These are phyloP conservation scores for Sturmia bella DNA, from an alignment of 2,888 invertebrate species.

Conservation along the genomic window DNA sequence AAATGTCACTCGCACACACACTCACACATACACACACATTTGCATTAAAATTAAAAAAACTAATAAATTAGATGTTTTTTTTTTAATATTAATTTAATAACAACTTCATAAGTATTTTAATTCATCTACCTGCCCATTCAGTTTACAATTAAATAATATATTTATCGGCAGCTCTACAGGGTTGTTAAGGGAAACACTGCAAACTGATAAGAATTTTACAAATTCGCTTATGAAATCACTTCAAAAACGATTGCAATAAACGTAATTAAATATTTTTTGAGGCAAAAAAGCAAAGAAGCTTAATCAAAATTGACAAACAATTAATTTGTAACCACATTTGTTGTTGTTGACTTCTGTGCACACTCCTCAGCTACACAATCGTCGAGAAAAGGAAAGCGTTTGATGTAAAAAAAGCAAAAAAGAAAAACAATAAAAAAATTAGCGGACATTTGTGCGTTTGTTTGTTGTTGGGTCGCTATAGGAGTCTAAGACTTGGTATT, in stretches of 20 bases:
- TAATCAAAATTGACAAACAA: constrained; percentile 61
- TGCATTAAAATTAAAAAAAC: constrained; percentile 27
- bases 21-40: background rate
- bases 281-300: background rate
- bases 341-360: constrained; percentile 44
- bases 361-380: background rate
- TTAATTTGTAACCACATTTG: constrained; percentile 63
- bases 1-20: constrained; percentile 3
- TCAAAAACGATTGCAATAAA: no score
- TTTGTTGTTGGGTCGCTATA: constrained; percentile 44
- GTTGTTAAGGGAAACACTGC: no score
- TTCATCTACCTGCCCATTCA: no score
- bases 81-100: no score
- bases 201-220: no score
- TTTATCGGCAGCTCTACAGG: no score
- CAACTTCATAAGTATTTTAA: no score
- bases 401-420: no score
- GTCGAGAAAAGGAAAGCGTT: constrained; percentile 36
- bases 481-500: constrained; percentile 61
- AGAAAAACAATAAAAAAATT: background rate
- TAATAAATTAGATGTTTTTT: no score
- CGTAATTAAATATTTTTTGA: no score
- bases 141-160: no score
- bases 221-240: no score
- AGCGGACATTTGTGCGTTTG: constrained; percentile 5